Percentiles rank a stretch among this genome's conserved stretches.
phyloP scores from a whole-genome alignment of 2,797 vertebrate species.

The Lycodopsis pacificus region DNA sequence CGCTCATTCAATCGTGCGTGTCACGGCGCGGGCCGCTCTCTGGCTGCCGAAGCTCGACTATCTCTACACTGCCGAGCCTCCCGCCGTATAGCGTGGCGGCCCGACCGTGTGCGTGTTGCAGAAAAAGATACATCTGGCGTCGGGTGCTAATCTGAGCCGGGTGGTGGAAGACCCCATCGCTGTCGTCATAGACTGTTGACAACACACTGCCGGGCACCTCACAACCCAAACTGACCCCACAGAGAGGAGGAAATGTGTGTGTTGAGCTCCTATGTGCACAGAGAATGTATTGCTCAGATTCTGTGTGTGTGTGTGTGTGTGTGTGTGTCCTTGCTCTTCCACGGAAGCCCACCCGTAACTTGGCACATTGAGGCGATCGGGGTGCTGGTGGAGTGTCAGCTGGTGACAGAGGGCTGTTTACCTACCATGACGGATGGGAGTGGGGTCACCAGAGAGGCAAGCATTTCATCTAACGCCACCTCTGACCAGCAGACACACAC shows the following conservation, averaged over 20 bases:
- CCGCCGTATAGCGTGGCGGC: neutral
- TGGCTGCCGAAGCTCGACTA: slow-evolving; percentile 37
- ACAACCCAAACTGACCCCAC: slow-evolving; percentile 60
- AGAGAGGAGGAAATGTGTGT: slow-evolving; percentile 55
- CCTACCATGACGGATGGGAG: slow-evolving; percentile 83
- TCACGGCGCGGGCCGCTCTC: slow-evolving; percentile 47
- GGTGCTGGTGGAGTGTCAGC: slow-evolving; percentile 74
- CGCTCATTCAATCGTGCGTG: slow-evolving; percentile 73
- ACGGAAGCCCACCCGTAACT: slow-evolving; percentile 68
- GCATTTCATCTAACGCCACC: slow-evolving; percentile 63
- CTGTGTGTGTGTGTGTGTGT: neutral
- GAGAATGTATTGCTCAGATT: neutral
- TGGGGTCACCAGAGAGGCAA: slow-evolving; percentile 79
- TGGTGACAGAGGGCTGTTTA: slow-evolving; percentile 81
- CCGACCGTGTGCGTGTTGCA: slow-evolving; percentile 30
- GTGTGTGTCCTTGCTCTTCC: slow-evolving; percentile 46
- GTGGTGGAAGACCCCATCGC: slow-evolving; percentile 65
- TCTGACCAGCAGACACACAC: slow-evolving; percentile 32
- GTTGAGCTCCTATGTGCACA: slow-evolving; percentile 11
- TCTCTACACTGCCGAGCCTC: slow-evolving; percentile 12
- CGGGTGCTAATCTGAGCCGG: slow-evolving; percentile 70
- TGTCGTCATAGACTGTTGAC: slow-evolving; percentile 68
- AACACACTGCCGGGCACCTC: slow-evolving; percentile 73
- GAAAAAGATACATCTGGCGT: slow-evolving; percentile 60
- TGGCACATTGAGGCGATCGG: slow-evolving; percentile 43